Evolutionary conservation across 2,113 vertebrate species (phyloP), one percentile per base, ranked within the genome.

Genomic region (Menidia beryllina): DNA sequence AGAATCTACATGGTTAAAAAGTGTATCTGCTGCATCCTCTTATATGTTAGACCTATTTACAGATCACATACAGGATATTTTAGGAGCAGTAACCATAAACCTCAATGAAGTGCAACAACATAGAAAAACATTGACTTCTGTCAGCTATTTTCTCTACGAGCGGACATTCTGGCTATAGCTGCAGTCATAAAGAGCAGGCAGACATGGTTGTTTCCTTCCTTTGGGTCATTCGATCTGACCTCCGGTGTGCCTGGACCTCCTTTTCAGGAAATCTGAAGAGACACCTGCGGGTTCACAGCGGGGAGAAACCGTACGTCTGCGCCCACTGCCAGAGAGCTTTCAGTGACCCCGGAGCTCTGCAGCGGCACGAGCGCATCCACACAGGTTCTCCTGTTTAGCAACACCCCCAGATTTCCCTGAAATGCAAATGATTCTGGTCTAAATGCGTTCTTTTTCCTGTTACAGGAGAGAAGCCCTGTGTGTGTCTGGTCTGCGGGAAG

Each of bases 401-500:
- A 30, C 15, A 11, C 19, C 0, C 1, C 48, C 4, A 9, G 10
- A 34, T 20, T 41, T 51, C 59, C 34, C 15, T 36, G 2, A 68
- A 43, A 7, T 6, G 3, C 14, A 24, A 21, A 21, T 7, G 2
- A 17, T n/a, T 49, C 10, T 27, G n/a, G n/a, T n/a, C n/a, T n/a
- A n/a, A n/a, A n/a, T n/a, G n/a, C n/a, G n/a, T n/a, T n/a, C 2
- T 61, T 10, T 41, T 43, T 15, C 2, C 1, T 72, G 49, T 82
- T 82, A 23, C 89, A 99, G 98, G 98, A n/a, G 98, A 99, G 90
- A 99, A 98, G 91, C 98, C 98, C 0, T 99, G 97, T 77, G 94
- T 97, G 68, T 99, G 98, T 59, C 79, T 94, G 43, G 94, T 98
- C 78, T 99, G 98, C 0, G 96, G 98, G 19, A 99, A 98, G 70